A percentile compares a stretch with the other conserved stretches of the same genome.
Evolutionary conservation across 2,113 vertebrate genomes (phyloP).

Genomic region (Erinaceus europaeus): DNA sequence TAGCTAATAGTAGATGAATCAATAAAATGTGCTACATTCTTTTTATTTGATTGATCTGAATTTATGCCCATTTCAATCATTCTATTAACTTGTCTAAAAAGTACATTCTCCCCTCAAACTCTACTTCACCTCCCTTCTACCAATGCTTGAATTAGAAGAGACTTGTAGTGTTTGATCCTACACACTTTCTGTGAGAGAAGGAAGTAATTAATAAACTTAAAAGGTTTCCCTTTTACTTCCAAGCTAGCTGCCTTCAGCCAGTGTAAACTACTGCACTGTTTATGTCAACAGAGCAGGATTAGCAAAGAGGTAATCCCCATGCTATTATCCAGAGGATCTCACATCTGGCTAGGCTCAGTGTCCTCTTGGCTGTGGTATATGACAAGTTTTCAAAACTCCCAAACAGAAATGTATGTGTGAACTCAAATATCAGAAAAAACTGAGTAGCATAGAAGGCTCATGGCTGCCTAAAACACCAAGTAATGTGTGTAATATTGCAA

Average conservation of each 20-base stretch:
- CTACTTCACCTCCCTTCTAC: neutral
- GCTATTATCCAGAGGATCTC: slow-evolving; percentile 23
- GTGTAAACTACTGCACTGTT: slow-evolving; percentile 21
- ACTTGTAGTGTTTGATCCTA: neutral
- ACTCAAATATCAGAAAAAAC: neutral
- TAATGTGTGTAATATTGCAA: too few species aligned
- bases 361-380: too few species aligned
- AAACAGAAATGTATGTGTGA: neutral
- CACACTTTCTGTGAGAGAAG: neutral
- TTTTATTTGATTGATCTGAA: neutral
- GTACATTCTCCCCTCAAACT: neutral
- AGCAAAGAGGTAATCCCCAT: neutral
- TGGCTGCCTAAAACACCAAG: too few species aligned
- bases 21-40: neutral
- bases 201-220: slow-evolving; percentile 37
- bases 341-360: too few species aligned
- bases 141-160: neutral
- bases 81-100: accelerated
- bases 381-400: too few species aligned
- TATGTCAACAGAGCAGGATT: slow-evolving; percentile 29
- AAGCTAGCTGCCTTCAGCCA: neutral
- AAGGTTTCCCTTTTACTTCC: neutral
- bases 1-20: neutral
- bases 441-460: too few species aligned
- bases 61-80: accelerated